Base-by-base conservation (phyloP, 92 coral and sea anemone species). In the Palythoa grandis region DNA sequence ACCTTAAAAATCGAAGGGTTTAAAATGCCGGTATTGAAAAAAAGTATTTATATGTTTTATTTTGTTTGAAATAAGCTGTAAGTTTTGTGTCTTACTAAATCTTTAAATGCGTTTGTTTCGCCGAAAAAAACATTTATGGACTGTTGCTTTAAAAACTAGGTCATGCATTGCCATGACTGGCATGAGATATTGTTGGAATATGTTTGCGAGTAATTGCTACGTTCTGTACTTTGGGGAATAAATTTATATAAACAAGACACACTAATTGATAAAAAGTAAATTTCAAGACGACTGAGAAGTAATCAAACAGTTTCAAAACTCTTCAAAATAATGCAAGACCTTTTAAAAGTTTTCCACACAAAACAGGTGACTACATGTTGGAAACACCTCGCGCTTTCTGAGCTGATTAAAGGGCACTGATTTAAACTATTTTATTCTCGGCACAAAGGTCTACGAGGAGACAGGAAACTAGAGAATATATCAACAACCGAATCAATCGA, bases 281-380 rank as follows among this genome's bases (percentile, higher is more conserved):
- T 48, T 47, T 47, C 66, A 24, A 66, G 52, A 11, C 7, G 15
- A 37, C 58, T 23, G 73, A n/a, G 11, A 79, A 43, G 74, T 73
- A 7, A 70, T 80, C 74, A 65, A 47, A 65, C 22, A 48, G 11
- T 66, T 47, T 53, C 60, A 16, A 48, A 65, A 24, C n/a, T 22
- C 47, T 68, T 80, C 17, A 63, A 80, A 80, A 65, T 66, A 25
- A 80, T 65, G 72, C 61, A 80, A 48, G 66, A 47, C 58, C 39
- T 66, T 78, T 80, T 67, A 16, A 2, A 80, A 80, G 74, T 80
- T 80, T 80, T 80, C 85, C 74, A 80, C 40, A 80, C 73, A 80
- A 15, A 66, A 66, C 85, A 65, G 85, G 85, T 80, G 85, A 13
- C 23, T 12, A 15, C 16, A 40, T 6, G 58, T 80, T 80, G 25